Conservation (phyloP, 2,888 invertebrate genomes). For the Neria commutata region DNA sequence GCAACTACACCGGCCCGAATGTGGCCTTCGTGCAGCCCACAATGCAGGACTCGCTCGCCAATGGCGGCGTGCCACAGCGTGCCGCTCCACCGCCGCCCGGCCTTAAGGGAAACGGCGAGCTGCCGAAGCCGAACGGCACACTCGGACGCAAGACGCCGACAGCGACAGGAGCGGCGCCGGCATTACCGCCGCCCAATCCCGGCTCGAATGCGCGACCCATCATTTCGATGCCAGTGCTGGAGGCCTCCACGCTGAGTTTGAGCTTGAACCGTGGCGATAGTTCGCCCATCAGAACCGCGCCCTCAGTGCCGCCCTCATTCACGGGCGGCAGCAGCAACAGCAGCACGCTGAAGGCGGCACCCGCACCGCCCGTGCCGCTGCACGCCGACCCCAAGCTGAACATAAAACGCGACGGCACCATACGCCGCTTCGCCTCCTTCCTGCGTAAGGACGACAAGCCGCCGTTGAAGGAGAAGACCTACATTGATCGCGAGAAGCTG, state of each 20-base stretch:
- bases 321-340: conserved; percentile 8
- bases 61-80: conserved; percentile 62
- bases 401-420: conserved; percentile 68
- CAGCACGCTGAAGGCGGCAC: conserved; percentile 62
- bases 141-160: conserved; percentile 38
- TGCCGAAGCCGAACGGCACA: conserved; percentile 40
- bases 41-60: conserved; percentile 41
- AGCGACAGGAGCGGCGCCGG: conserved; percentile 58
- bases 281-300: conserved; percentile 64
- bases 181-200: conserved; percentile 70
- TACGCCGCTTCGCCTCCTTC: conserved; percentile 79
- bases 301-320: conserved; percentile 21
- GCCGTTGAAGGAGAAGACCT: conserved; percentile 69
- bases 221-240: conserved; percentile 81
- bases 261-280: conserved; percentile 38
- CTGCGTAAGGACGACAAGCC: conserved; percentile 70
- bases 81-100: conserved; percentile 71
- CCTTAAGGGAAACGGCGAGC: conserved; percentile 40
- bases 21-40: conserved; percentile 65
- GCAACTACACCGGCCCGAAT: conserved; percentile 60
- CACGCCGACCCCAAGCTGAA: conserved; percentile 56
- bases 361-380: conserved; percentile 64
- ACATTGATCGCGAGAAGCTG: conserved; percentile 73
- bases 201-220: conserved; percentile 72
- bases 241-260: conserved; percentile 70